Evolutionary conservation across 1,140 invertebrate species (phyloP), one percentile per base, ranked within the genome.

Genomic region (Drosophila truncata): DNA sequence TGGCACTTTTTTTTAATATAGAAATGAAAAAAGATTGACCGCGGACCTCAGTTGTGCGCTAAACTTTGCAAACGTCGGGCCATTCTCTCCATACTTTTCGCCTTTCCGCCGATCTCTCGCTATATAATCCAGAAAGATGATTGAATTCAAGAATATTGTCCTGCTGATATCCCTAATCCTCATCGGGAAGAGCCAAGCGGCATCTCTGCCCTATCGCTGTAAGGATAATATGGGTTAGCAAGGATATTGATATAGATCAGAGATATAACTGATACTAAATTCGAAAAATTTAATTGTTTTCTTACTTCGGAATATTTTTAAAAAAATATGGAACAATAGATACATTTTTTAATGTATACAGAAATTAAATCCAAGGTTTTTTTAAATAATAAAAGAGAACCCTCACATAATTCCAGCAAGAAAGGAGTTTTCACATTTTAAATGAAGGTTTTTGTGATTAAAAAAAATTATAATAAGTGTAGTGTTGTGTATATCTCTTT

Each of bases 61-160:
- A 72, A 80, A 74, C 85, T 88, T 87, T 78, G 77, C 77, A 88
- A 88, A 80, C 80, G 78, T 84, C 80, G 77, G 80, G 64, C 61
- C 47, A 64, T 20, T 37, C 25, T 7, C 23, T 37, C 13, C 14
- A 52, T 33, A 29, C 16, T 27, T n/a, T n/a, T 23, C 8, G 33
- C 27, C 18, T 14, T 23, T 16, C 20, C 20, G 14, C 44, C 27
- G 57, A 65, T 65, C 62, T 23, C 10, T 41, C 11, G 25, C 33
- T 27, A 23, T 31, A 61, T 31, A 31, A 20, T 8, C 27, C 54
- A 18, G 6, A 57, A 57, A n/a, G 23, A 57, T 25, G 25, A 70
- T 70, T 31, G 63, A 70, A 14, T 25, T 11, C 11, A 49, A 23
- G 57, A 33, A 44, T 31, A 33, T 76, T 4, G 14, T 66, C 25